Evolutionary conservation across 2,797 vertebrate genomes (phyloP).

Genomic region (Chlorospingus flavigularis): DNA sequence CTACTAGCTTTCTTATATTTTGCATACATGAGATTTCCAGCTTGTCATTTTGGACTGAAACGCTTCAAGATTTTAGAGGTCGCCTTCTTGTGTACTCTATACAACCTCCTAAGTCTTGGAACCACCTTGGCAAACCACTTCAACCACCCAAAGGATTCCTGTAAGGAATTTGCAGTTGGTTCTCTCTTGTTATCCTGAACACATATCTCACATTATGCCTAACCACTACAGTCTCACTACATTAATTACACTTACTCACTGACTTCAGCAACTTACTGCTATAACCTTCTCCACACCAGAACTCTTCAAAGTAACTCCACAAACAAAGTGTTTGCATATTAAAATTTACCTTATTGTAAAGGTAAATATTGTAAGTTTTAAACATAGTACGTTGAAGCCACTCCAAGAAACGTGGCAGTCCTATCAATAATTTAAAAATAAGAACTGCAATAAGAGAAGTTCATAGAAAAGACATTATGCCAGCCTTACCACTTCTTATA

Average conservation of each 20-base stretch:
- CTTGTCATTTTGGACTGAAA: neutral
- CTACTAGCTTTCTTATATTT: neutral
- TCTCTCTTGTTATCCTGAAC: neutral
- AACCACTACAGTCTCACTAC: neutral
- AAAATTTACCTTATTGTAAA: neutral
- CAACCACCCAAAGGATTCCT: neutral
- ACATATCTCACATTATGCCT: neutral
- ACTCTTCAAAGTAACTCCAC: neutral
- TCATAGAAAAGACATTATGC: neutral
- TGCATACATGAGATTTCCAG: neutral
- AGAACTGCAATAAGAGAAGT: neutral
- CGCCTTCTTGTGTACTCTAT: neutral
- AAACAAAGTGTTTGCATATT: neutral
- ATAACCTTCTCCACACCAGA: neutral
- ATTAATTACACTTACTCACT: neutral
- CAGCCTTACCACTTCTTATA: neutral
- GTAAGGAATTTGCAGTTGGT: neutral
- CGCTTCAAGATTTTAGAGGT: neutral
- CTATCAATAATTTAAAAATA: neutral
- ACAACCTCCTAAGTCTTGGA: neutral
- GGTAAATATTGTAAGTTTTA: neutral
- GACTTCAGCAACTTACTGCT: neutral
- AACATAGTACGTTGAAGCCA: neutral
- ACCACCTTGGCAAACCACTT: neutral
- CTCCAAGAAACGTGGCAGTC: neutral